These are phyloP conservation scores for Mycetomoellerius zeteki DNA, from an alignment of 1,140 invertebrate genomes.

Conservation along the genomic window DNA sequence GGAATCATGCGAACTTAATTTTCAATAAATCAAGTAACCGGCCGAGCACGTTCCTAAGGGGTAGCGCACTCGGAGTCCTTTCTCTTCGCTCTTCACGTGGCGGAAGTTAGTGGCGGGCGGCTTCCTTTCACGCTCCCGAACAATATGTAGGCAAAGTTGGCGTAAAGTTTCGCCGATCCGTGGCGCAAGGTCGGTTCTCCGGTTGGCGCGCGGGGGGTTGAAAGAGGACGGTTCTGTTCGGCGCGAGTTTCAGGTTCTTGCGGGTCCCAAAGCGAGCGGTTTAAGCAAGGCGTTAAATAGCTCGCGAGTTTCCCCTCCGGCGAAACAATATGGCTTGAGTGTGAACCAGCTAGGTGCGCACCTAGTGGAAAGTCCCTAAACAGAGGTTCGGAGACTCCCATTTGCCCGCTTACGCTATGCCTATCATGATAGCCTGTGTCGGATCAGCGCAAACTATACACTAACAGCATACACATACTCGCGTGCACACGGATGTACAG, in stretches of 20 bases:
- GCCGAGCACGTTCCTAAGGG: conserved; percentile 20
- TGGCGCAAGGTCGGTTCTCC: conserved; percentile 69
- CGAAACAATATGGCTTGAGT: conserved; percentile 84
- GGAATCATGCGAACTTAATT: conserved; percentile 46
- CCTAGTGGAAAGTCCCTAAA: conserved; percentile 73
- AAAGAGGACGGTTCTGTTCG: conserved; percentile 68
- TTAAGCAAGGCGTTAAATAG: conserved; percentile 84
- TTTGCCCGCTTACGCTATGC: conserved; percentile 44
- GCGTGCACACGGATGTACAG: not conserved
- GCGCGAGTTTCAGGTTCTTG: conserved; percentile 80
- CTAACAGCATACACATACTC: not conserved
- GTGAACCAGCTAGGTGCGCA: conserved; percentile 80
- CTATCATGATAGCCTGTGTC: conserved; percentile 32
- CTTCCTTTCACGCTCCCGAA: conserved; percentile 78
- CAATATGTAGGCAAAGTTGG: conserved; percentile 80
- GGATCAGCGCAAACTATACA: conserved; percentile 33
- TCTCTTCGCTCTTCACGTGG: conserved; percentile 44
- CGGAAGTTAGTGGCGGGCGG: conserved; percentile 69
- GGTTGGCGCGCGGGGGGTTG: conserved; percentile 51
- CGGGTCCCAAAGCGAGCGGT: conserved; percentile 74
- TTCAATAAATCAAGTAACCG: conserved; percentile 54
- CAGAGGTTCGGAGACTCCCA: conserved; percentile 13
- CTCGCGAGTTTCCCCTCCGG: conserved; percentile 82
- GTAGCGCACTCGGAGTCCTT: conserved; percentile 44
- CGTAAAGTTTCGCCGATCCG: conserved; percentile 77